These are phyloP conservation scores for Drosophila navojoa DNA, from an alignment of 1,140 invertebrate genomes.

Conservation along the genomic window DNA sequence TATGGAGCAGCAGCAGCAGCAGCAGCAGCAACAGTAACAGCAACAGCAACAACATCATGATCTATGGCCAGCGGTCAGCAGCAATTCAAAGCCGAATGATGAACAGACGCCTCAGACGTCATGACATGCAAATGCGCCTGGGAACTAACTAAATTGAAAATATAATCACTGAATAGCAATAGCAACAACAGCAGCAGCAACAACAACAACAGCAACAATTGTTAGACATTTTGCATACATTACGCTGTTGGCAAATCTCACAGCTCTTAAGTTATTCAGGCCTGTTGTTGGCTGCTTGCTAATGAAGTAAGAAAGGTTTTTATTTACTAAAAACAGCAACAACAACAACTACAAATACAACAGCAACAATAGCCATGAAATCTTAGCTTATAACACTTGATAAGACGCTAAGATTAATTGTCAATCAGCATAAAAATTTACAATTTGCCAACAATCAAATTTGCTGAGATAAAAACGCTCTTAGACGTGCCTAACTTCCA, in stretches of 20 bases:
- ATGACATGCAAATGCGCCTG: constrained; percentile 48
- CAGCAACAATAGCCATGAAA: neutral
- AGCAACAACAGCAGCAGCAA: constrained; percentile 11
- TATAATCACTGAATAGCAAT: constrained; percentile 35
- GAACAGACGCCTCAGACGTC: constrained; percentile 14
- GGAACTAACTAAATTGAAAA: constrained; percentile 51
- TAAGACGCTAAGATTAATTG: neutral
- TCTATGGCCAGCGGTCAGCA: constrained; percentile 28
- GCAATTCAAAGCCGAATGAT: constrained; percentile 16
- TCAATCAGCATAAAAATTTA: neutral
- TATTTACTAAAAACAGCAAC: neutral
- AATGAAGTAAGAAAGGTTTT: constrained; percentile 6
- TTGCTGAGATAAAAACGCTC: too few species aligned
- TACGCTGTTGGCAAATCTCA: constrained; percentile 26
- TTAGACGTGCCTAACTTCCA: too few species aligned
- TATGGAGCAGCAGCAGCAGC: constrained; percentile 10
- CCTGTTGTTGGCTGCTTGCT: neutral
- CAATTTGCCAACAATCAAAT: too few species aligned
- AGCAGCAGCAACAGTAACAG: constrained; percentile 23
- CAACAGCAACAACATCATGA: constrained; percentile 24
- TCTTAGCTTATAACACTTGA: neutral
- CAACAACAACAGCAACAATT: constrained; percentile 34
- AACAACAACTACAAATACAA: neutral
- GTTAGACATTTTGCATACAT: constrained; percentile 29
- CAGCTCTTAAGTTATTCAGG: constrained; percentile 21